Evolutionary conservation across 2,888 invertebrate species (phyloP), one percentile per base, ranked within the genome.

Genomic region (Eueremaeus valkanovi): DNA sequence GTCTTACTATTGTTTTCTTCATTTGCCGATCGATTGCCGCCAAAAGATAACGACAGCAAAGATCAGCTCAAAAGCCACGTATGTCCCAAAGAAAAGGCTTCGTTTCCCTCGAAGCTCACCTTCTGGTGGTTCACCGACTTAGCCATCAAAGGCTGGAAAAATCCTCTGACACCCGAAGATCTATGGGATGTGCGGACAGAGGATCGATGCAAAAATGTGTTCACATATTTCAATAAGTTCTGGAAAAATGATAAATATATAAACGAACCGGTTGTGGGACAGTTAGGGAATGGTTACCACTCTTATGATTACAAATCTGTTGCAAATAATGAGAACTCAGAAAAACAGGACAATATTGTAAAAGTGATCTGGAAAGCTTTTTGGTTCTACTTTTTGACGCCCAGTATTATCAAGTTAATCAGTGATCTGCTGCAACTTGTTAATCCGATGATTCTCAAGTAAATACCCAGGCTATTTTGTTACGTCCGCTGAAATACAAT

Each of bases 51-150:
- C 13, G 24, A 45, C 1, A 6, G 45, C 1, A 29, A 36, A 1
- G 24, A 42, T 3, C 1, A 49, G 6, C 13, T 0, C n/a, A 13
- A 24, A 9, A 0, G 2, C 0, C 9, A 49, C 0, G 21, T 75
- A 18, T 75, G 31, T 82, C 84, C 84, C 42, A 84, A 84, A 78
- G 78, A 78, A 72, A 79, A 79, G 72, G 80, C 83, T 2, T 83
- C 83, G 11, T 83, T 83, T 78, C 77, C 83, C 73, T 84, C 84
- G 1, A 80, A 80, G 74, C 79, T 84, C 18, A 82, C 82, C 33
- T 84, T 83, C 78, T 84, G 83, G 83, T 84, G 84, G 84, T 83
- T 83, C 78, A 82, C 82, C 18, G 76, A 81, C 83, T 83, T 76
- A 36, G 36, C 45, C 8, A 24, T 40, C 11, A 49, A 40, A 11